Evolutionary conservation across 2,888 invertebrate genomes (phyloP).

Genomic region (Leptothorax acervorum): DNA sequence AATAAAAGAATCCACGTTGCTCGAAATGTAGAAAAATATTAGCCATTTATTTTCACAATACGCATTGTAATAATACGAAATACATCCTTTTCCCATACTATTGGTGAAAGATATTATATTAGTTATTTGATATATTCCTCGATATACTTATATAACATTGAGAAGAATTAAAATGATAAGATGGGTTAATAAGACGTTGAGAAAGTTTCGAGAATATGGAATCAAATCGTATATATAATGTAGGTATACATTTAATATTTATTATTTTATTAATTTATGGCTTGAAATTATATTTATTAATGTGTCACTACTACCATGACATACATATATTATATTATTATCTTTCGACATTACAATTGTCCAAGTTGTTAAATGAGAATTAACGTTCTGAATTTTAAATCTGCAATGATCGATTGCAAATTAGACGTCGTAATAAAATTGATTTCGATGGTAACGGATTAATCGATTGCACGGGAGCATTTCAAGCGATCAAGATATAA

Average conservation of each 20-base stretch:
- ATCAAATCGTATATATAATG: neutral
- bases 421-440: constrained; percentile 44
- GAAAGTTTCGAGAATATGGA: neutral
- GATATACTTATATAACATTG: neutral
- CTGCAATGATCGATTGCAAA: constrained; percentile 1
- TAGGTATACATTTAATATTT: neutral
- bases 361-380: constrained; percentile 21
- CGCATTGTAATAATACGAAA: neutral
- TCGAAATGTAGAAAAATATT: constrained; percentile 7
- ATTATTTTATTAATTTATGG: neutral
- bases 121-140: neutral
- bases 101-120: neutral
- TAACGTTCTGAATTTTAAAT: constrained; percentile 17
- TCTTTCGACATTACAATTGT: neutral
- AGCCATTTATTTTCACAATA: neutral
- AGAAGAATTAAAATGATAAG: neutral
- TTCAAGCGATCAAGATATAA: constrained; percentile 43
- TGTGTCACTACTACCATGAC: neutral
- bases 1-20: neutral
- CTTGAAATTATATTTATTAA: constrained; percentile 3
- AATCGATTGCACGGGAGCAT: constrained; percentile 51
- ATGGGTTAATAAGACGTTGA: neutral
- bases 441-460: constrained; percentile 27
- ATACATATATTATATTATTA: neutral
- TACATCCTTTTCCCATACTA: neutral